phyloP scores from a whole-genome alignment of 2,888 invertebrate species.

The Leistus spinibarbis region DNA sequence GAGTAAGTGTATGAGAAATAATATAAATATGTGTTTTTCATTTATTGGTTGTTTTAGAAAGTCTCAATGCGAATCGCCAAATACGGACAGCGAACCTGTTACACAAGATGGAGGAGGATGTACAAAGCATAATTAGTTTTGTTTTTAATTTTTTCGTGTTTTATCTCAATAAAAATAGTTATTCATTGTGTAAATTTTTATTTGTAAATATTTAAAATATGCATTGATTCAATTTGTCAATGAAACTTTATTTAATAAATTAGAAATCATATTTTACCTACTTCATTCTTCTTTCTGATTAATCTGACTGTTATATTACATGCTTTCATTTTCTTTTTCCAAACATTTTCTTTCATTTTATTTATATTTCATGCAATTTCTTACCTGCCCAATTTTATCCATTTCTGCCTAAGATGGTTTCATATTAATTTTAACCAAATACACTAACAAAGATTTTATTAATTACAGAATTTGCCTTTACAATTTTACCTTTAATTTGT shows the following conservation, averaged over 20 bases:
- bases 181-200: background rate
- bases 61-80: conserved; percentile 8
- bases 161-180: background rate
- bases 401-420: no score
- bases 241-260: background rate
- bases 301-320: no score
- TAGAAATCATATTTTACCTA: background rate
- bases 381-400: no score
- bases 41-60: conserved; percentile 8
- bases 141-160: background rate
- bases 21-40: background rate
- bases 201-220: background rate
- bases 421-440: no score
- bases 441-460: no score
- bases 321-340: no score
- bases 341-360: no score
- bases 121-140: background rate
- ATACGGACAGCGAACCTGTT: background rate
- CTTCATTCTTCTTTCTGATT: no score
- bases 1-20: background rate
- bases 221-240: background rate
- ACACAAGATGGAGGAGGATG: background rate
- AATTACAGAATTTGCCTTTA: no score
- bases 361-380: no score
- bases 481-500: no score